A percentile compares a stretch with the other conserved stretches of the same genome.
Conservation (phyloP, 2,797 vertebrate genomes). For the Paratrypauchen microcephalus region DNA sequence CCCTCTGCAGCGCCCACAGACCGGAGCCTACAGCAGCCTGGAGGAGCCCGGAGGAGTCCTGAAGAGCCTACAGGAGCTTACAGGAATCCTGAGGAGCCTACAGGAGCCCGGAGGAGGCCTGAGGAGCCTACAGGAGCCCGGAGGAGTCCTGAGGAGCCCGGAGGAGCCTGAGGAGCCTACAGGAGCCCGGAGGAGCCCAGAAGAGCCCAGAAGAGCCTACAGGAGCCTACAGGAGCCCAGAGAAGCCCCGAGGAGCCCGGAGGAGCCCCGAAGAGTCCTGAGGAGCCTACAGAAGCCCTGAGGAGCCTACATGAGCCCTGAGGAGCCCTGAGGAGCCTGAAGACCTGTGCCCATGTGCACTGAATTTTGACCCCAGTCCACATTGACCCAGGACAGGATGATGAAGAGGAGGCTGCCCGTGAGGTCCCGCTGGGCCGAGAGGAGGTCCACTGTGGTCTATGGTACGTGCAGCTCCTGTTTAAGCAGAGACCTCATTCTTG, state of each 20-base stretch:
- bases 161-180: not conserved
- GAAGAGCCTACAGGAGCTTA: too few species aligned
- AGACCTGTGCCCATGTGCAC: not conserved
- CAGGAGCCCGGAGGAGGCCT: too few species aligned
- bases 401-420: constrained; percentile 58
- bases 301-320: not conserved
- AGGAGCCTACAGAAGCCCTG: not conserved
- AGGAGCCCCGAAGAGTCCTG: not conserved
- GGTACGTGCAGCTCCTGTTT: constrained; percentile 61
- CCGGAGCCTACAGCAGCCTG: not conserved
- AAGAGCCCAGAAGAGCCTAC: not conserved
- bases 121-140: too few species aligned
- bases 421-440: constrained; percentile 77
- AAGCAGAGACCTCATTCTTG: not conserved
- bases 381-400: constrained; percentile 17
- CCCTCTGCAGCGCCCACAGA: not conserved
- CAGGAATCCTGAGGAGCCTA: not conserved
- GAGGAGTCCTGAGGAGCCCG: not conserved
- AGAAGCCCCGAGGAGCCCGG: too few species aligned
- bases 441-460: constrained; percentile 73
- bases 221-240: too few species aligned
- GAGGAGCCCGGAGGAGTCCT: not conserved
- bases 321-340: not conserved
- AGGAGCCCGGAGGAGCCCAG: not conserved
- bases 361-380: not conserved